These are phyloP conservation scores for Orthosia gracilis DNA, from an alignment of 2,888 invertebrate species.

Conservation along the genomic window DNA sequence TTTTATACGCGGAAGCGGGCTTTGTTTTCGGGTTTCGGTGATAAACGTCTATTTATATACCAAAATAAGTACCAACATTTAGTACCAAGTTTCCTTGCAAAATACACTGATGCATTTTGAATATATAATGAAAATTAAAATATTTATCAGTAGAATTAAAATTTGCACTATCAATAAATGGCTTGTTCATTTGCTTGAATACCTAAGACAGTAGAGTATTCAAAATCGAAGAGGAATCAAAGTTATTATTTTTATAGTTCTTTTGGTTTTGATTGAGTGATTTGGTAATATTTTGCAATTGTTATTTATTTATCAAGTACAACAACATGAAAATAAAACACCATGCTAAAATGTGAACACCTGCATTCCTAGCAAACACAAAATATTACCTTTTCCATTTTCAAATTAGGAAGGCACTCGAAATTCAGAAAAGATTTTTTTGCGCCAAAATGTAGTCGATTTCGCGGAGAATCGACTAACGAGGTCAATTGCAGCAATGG, in stretches of 20 bases:
- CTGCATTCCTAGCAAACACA: background rate
- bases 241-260: background rate
- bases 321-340: background rate
- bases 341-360: background rate
- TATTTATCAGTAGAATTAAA: too few relatives aligned
- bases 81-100: too few relatives aligned
- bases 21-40: constrained; percentile 32
- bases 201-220: background rate
- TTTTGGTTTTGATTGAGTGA: background rate
- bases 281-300: background rate
- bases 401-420: constrained; percentile 43
- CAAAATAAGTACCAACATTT: background rate
- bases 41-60: background rate
- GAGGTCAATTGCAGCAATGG: constrained; percentile 58
- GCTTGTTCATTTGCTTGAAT: background rate
- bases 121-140: too few relatives aligned
- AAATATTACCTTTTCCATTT: background rate
- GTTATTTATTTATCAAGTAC: background rate
- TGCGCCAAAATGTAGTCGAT: constrained; percentile 38
- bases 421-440: constrained; percentile 39
- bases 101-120: too few relatives aligned
- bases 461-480: constrained; percentile 41
- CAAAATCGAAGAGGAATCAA: background rate
- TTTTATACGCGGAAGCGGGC: constrained; percentile 70
- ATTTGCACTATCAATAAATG: background rate